Evolutionary conservation across 2,113 vertebrate species (phyloP), one percentile per base, ranked within the genome.

Genomic region (Arothron firmamentum): DNA sequence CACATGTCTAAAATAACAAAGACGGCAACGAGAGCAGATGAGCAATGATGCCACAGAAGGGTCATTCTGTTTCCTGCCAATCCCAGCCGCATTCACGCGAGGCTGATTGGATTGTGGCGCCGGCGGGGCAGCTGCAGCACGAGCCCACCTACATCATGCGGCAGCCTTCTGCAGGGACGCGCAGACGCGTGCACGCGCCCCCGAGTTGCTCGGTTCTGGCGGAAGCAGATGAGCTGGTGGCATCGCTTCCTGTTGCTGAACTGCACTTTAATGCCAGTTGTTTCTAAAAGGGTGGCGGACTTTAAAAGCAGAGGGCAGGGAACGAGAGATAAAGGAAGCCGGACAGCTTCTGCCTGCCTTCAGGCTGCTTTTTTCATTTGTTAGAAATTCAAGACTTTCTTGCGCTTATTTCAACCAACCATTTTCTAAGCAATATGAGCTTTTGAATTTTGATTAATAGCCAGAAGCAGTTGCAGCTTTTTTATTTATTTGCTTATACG

Each of bases 11-110:
- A 57, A 52, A 64, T 28, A 71, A 73, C 62, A 63, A 45, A 53
- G 63, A 48, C 60, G 61, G 72, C 46, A 46, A 66, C 52, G 18
- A 25, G 56, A 56, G 52, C 52, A 59, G 61, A 76, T 71, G 67
- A 79, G 56, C 70, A 48, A 76, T 69, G 64, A 42, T 55, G 16
- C 20, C 18, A 25, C 55, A 41, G 56, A 54, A 28, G 59, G 52
- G 16, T 15, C 64, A 70, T 60, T 78, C 34, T 55, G 17, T 67
- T 78, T 71, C 55, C 70, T 74, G 77, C 20, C 62, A 55, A 47
- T 82, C 38, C 12, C 46, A 75, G 47, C 50, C n/a, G 54, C n/a
- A 50, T 67, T 73, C 49, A 38, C 43, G 49, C 21, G n/a, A 54
- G 67, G 56, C 48, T 53, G 61, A 55, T 65, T 67, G 55, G 58